Evolutionary conservation across 1,140 invertebrate species (phyloP).

Genomic region (Drosophila nikananu): DNA sequence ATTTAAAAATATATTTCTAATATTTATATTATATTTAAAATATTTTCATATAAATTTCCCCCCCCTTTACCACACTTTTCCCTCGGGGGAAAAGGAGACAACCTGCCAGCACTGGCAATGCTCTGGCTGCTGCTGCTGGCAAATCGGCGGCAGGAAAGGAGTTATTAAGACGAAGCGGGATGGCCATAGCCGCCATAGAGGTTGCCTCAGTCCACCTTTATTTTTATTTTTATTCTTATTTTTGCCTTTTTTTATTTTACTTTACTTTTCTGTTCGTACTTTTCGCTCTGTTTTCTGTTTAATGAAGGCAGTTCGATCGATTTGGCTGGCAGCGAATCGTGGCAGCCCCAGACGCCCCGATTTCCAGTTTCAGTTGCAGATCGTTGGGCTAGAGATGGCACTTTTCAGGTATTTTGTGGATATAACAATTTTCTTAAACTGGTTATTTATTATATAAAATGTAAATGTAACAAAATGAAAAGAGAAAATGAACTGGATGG

Average conservation of each 20-base stretch:
- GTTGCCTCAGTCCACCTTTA: conserved; percentile 21
- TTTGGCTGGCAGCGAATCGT: conserved; percentile 75
- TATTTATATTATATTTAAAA: too few species aligned
- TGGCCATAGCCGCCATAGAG: conserved; percentile 23
- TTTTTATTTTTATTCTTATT: conserved; percentile 5
- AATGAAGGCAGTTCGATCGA: conserved; percentile 83
- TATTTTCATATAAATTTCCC: too few species aligned
- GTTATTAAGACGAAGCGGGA: conserved; percentile 66
- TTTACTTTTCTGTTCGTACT: conserved; percentile 14
- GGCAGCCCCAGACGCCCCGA: conserved; percentile 33
- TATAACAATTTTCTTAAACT: not conserved
- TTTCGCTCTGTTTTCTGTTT: conserved; percentile 56
- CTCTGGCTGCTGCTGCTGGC: conserved; percentile 38
- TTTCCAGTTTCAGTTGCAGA: conserved; percentile 43
- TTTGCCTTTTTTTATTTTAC: not conserved
- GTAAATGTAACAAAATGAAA: rapidly evolving
- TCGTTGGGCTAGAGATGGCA: conserved; percentile 11
- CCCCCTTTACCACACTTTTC: not conserved
- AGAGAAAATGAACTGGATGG: not conserved
- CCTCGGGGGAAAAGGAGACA: not conserved
- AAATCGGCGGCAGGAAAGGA: conserved; percentile 80
- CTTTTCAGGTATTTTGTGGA: not conserved
- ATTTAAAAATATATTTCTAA: not conserved
- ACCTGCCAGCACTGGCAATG: not conserved
- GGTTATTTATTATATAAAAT: not conserved